Conservation (phyloP, 2,888 invertebrate genomes). For the Amitus sp. region DNA sequence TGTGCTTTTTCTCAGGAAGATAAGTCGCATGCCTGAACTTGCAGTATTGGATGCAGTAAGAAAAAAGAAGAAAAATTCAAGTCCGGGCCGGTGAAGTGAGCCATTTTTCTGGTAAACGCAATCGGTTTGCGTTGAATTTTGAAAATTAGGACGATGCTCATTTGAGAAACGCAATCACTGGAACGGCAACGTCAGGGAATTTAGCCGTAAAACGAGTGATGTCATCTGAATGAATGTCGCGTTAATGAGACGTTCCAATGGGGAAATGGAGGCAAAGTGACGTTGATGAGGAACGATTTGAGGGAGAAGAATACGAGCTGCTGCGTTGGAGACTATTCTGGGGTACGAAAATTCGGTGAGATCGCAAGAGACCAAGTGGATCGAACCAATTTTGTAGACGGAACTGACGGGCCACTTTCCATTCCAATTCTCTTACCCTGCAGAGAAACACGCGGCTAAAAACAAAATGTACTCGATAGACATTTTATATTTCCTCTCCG, state of each 20-base stretch:
- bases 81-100: too few relatives aligned
- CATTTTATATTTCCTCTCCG: neutral
- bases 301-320: constrained; percentile 9
- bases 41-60: too few relatives aligned
- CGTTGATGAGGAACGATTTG: constrained; percentile 18
- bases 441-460: constrained; percentile 15
- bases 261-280: constrained; percentile 10
- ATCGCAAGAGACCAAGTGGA: constrained; percentile 29
- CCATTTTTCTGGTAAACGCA: constrained; percentile 26
- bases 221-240: neutral
- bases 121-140: constrained; percentile 14
- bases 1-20: too few relatives aligned
- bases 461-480: constrained; percentile 15
- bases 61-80: too few relatives aligned
- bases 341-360: constrained; percentile 13
- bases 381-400: constrained; percentile 48
- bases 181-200: constrained; percentile 1
- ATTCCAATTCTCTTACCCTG: constrained; percentile 12
- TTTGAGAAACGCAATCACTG: neutral
- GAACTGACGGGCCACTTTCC: constrained; percentile 40
- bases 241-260: constrained; percentile 1
- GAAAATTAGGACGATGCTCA: constrained; percentile 4
- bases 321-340: constrained; percentile 8
- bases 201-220: neutral
- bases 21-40: too few relatives aligned